Evolutionary conservation across 2,797 vertebrate genomes (phyloP).

Genomic region (Lacerta viridis): DNA sequence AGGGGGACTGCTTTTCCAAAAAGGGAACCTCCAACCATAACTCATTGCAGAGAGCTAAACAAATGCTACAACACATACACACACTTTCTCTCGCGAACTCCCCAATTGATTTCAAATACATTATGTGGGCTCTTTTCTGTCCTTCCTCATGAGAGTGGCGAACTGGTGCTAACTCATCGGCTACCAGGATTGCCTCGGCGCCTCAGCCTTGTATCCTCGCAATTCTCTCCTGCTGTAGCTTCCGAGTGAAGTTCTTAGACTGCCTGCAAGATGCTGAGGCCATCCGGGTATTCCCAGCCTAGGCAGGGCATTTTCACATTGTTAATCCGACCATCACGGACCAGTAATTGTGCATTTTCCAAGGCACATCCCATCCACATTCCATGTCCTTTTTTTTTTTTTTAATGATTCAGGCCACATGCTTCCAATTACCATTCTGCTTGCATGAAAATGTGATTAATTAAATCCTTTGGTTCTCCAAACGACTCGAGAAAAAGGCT

Average conservation of each 20-base stretch:
- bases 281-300: rapidly evolving
- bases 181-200: not conserved
- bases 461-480: slow-evolving; percentile 35
- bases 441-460: slow-evolving; percentile 43
- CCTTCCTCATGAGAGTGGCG: not conserved
- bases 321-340: not conserved
- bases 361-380: not conserved
- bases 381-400: rapidly evolving
- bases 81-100: not conserved
- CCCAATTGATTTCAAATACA: slow-evolving; percentile 47
- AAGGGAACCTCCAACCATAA: slow-evolving; percentile 61
- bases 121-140: not conserved
- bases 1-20: slow-evolving; percentile 69
- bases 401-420: not conserved
- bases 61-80: slow-evolving; percentile 57
- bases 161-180: not conserved
- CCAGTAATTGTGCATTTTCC: not conserved
- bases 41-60: slow-evolving; percentile 67
- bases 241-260: not conserved
- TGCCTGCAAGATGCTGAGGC: rapidly evolving
- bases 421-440: slow-evolving; percentile 22
- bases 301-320: rapidly evolving
- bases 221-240: not conserved
- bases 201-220: rapidly evolving
- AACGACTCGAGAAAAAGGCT: slow-evolving; percentile 50